phyloP scores from a whole-genome alignment of 2,888 invertebrate genomes.

The Protodeltote pygarga region DNA sequence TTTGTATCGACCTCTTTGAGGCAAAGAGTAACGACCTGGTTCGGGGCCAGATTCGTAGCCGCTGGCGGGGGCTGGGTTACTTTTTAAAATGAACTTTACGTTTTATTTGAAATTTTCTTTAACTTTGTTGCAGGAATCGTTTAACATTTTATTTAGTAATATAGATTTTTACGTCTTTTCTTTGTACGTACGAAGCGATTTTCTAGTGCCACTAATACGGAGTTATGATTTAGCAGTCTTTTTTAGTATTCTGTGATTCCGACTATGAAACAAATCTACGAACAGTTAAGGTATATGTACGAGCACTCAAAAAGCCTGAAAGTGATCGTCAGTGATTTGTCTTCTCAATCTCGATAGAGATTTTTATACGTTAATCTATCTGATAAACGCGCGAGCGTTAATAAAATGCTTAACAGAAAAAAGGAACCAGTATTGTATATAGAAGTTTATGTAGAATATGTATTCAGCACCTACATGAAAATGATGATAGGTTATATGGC shows the following conservation, averaged over 20 bases:
- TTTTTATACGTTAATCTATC: too few species aligned
- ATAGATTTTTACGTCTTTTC: slow-evolving; percentile 23
- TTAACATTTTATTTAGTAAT: slow-evolving; percentile 32
- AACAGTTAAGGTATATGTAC: too few species aligned
- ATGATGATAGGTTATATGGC: too few species aligned
- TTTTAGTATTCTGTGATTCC: slow-evolving; percentile 15
- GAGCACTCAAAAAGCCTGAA: too few species aligned
- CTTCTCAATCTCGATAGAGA: too few species aligned
- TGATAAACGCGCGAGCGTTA: too few species aligned
- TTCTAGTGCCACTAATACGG: not conserved
- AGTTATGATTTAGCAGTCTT: slow-evolving; percentile 12
- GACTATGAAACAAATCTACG: too few species aligned
- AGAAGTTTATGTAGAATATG: too few species aligned
- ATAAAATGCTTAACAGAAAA: too few species aligned
- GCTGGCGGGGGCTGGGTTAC: slow-evolving; percentile 43
- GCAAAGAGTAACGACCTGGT: slow-evolving; percentile 58
- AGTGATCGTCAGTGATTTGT: too few species aligned
- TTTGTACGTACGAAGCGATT: slow-evolving; percentile 9
- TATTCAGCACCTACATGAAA: too few species aligned
- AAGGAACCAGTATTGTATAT: too few species aligned
- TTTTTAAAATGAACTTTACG: slow-evolving; percentile 46
- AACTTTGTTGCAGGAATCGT: slow-evolving; percentile 35
- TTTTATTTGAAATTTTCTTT: slow-evolving; percentile 41
- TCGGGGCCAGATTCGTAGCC: slow-evolving; percentile 53
- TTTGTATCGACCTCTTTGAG: slow-evolving; percentile 54